Evolutionary conservation across 2,113 vertebrate species (phyloP), one percentile per base, ranked within the genome.

Genomic region (Pedionomus torquatus): DNA sequence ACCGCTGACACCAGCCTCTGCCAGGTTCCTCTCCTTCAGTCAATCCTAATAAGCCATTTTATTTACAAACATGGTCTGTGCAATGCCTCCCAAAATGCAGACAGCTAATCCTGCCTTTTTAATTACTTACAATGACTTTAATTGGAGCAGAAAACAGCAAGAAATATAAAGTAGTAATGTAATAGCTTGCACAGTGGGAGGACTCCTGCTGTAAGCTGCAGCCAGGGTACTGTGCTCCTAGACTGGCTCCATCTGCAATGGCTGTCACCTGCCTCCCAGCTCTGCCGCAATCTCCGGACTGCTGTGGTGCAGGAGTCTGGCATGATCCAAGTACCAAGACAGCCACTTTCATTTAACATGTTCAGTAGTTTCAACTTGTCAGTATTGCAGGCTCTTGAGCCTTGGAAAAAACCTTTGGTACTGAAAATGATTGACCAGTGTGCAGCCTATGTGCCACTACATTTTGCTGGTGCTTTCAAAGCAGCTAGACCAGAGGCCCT

Each of bases 61-160:
- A 77, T 90, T 87, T 95, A 60, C 63, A 68, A 44, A 30, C 74
- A 51, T 3, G 28, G 49, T 82, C 77, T 89, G 72, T n/a, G 37
- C 74, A 83, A 71, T 92, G 74, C 93, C 83, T 94, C 66, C 83
- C 83, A 74, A 92, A 96, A 93, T 57, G 52, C 85, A 90, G 46
- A 78, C 55, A 57, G 37, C 86, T 90, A 70, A 82, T 93, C 54
- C 57, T 81, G 76, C 63, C 77, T 96, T 94, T 95, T 96, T 83
- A 95, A 71, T 94, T 94, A 89, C 78, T 80, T 92, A 52, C 33
- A 87, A 26, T 87, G 60, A 55, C 76, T 94, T 88, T 72, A 95
- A 84, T 33, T 82, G 71, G 44, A 86, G 93, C 61, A 87, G 44
- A 91, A 92, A 88, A 30, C 52, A 87, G 63, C 46, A 61, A 52